Conservation (phyloP, 2,797 vertebrate species). For the Xenentodon cancila region DNA sequence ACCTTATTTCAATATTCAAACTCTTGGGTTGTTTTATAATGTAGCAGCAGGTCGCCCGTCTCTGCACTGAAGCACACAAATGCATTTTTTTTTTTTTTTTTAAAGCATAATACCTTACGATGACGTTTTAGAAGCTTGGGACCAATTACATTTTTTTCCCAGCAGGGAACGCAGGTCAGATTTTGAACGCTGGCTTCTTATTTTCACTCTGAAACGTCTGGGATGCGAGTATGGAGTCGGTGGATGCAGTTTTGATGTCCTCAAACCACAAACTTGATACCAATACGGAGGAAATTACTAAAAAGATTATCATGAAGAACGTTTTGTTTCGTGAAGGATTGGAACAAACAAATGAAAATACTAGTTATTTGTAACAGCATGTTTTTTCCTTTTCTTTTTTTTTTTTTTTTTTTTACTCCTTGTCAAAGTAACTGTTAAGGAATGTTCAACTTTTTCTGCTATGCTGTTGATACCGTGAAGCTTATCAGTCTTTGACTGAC, state of each 20-base stretch:
- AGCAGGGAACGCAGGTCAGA: conserved; percentile 61
- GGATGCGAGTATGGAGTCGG: no score
- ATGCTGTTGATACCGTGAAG: no score
- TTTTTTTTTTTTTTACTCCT: no score
- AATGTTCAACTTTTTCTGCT: no score
- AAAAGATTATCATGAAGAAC: no score
- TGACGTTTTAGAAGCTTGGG: conserved; percentile 50
- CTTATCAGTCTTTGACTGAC: no score
- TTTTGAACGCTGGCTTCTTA: conserved; percentile 28
- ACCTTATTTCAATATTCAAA: conserved; percentile 69
- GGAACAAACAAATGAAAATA: no score
- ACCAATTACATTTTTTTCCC: conserved; percentile 60
- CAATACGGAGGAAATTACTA: no score
- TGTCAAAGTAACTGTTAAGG: no score
- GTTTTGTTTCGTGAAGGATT: no score
- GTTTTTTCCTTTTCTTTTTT: no score
- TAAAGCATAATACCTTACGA: conserved; percentile 11
- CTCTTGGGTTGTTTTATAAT: conserved; percentile 7
- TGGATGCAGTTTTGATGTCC: not conserved
- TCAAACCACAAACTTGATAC: not conserved
- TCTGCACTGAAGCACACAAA: not conserved
- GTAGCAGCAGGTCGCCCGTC: conserved; percentile 8
- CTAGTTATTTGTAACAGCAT: no score
- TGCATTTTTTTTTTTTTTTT: conserved; percentile 1
- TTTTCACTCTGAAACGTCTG: not conserved